Conservation (phyloP, 2,888 invertebrate genomes). For the Pterostichus madidus region DNA sequence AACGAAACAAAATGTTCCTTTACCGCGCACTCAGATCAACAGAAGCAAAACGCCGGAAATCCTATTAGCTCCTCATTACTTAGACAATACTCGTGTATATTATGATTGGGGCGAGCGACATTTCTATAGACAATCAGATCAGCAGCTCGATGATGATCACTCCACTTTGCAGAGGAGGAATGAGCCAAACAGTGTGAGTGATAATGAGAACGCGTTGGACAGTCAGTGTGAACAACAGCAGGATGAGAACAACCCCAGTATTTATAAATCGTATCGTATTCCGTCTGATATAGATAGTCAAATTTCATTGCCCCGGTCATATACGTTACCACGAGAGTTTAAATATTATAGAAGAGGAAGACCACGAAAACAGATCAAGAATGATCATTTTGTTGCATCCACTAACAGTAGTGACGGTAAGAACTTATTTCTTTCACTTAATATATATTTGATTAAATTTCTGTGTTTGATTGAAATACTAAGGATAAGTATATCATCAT, state of each 20-base stretch:
- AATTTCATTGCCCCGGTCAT: slow-evolving; percentile 90
- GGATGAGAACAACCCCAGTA: slow-evolving; percentile 68
- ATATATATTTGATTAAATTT: too few species aligned
- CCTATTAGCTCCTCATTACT: slow-evolving; percentile 86
- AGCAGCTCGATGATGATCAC: slow-evolving; percentile 61
- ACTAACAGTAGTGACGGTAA: slow-evolving; percentile 92
- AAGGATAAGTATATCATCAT: too few species aligned
- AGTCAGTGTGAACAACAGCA: slow-evolving; percentile 67
- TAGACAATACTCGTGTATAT: slow-evolving; percentile 77
- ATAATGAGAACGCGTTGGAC: slow-evolving; percentile 66
- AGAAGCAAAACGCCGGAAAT: slow-evolving; percentile 88
- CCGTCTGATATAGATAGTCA: slow-evolving; percentile 88
- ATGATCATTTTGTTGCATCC: slow-evolving; percentile 87
- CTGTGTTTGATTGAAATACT: too few species aligned
- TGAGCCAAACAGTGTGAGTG: slow-evolving; percentile 69
- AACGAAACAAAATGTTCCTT: slow-evolving; percentile 76
- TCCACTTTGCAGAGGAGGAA: slow-evolving; percentile 71
- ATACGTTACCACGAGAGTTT: slow-evolving; percentile 91
- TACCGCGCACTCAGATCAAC: slow-evolving; percentile 76
- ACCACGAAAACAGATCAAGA: slow-evolving; percentile 80
- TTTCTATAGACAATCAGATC: slow-evolving; percentile 60
- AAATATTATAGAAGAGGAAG: slow-evolving; percentile 85
- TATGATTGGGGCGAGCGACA: slow-evolving; percentile 78
- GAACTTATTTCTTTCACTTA: slow-evolving; percentile 59
- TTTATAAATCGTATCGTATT: slow-evolving; percentile 79